A percentile compares a stretch with the other conserved stretches of the same genome.
phyloP scores from a whole-genome alignment of 2,888 invertebrate genomes.

The Myopa tessellatipennis region DNA sequence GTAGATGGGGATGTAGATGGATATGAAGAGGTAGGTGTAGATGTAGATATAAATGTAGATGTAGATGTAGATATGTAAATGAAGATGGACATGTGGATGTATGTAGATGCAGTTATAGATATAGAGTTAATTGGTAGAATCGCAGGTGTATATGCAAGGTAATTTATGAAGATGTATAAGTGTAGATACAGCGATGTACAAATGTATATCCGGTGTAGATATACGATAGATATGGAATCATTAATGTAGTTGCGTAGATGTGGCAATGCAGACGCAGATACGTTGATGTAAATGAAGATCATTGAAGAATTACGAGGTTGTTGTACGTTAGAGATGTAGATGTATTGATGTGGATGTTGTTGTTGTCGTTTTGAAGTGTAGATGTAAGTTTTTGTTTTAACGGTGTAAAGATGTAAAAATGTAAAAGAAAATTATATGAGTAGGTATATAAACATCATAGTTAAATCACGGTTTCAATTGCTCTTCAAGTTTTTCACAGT shows the following conservation, averaged over 20 bases:
- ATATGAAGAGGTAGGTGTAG: conserved; percentile 30
- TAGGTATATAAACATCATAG: too few relatives aligned
- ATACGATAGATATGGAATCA: not conserved
- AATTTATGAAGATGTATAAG: not conserved
- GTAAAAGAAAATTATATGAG: too few relatives aligned
- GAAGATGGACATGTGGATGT: conserved; percentile 32
- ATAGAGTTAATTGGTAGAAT: not conserved
- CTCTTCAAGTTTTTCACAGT: too few relatives aligned
- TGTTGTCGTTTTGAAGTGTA: conserved; percentile 24
- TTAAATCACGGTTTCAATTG: too few relatives aligned
- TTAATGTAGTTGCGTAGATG: not conserved
- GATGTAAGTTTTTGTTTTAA: conserved; percentile 13
- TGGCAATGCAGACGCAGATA: not conserved
- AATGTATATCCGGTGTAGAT: not conserved
- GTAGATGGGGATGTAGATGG: conserved; percentile 15
- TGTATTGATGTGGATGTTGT: conserved; percentile 30
- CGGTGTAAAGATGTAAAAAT: not conserved
- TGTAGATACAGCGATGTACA: not conserved
- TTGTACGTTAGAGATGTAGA: not conserved
- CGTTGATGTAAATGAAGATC: not conserved
- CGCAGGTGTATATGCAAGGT: conserved; percentile 15
- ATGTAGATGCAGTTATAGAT: conserved; percentile 10
- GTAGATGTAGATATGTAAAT: conserved; percentile 17
- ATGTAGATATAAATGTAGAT: conserved; percentile 22
- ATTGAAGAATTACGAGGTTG: not conserved